phyloP scores from a whole-genome alignment of 2,797 vertebrate species.

The Lacerta viridis region DNA sequence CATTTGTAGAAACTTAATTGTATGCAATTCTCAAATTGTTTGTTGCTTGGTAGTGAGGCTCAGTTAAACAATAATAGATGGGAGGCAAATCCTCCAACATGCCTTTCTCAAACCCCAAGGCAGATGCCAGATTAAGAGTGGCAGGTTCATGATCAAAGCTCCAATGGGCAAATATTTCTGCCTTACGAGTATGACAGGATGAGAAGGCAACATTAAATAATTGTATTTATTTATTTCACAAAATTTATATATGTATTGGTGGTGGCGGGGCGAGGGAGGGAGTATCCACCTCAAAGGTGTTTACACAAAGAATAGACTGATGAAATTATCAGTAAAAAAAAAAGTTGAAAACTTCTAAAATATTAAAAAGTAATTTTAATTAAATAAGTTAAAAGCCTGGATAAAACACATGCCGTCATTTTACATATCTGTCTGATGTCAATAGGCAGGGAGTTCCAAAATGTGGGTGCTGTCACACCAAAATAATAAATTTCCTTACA shows the following conservation, averaged over 20 bases:
- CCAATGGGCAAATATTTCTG: constrained; percentile 2
- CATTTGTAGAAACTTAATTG: constrained; percentile 31
- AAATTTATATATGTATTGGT: too few relatives aligned
- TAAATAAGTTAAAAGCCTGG: too few relatives aligned
- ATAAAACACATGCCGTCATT: too few relatives aligned
- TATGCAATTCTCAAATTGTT: constrained; percentile 11
- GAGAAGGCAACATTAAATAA: not conserved
- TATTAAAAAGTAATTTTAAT: too few relatives aligned
- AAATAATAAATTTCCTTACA: too few relatives aligned
- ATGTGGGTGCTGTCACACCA: too few relatives aligned
- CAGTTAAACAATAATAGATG: constrained; percentile 3
- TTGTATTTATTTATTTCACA: too few relatives aligned
- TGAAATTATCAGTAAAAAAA: too few relatives aligned
- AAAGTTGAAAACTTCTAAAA: too few relatives aligned
- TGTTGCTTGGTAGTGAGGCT: constrained; percentile 10
- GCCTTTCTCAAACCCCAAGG: constrained; percentile 18
- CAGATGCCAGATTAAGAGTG: constrained; percentile 32
- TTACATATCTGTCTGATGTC: too few relatives aligned
- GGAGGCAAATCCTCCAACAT: not conserved
- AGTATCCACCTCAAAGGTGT: not conserved
- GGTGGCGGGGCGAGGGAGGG: too few relatives aligned
- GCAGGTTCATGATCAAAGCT: constrained; percentile 25
- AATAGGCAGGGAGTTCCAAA: too few relatives aligned
- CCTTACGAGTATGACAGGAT: not conserved
- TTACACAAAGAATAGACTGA: not conserved